Conservation (phyloP, 2,888 invertebrate genomes). For the Xestia xanthographa region DNA sequence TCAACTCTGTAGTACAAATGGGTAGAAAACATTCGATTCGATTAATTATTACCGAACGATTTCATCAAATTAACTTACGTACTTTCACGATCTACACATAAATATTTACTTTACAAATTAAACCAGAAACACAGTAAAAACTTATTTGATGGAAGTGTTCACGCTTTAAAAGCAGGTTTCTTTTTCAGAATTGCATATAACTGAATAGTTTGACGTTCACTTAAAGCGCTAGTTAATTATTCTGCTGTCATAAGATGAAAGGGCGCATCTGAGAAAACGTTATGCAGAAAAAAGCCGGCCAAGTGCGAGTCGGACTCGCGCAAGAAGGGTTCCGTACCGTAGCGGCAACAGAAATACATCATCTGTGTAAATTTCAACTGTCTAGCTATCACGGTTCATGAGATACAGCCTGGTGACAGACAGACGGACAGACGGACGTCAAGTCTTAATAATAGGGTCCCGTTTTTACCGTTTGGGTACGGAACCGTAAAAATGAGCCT, state of each 20-base stretch:
- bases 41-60: constrained; percentile 14
- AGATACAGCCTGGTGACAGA: too few species aligned
- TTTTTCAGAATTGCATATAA: not conserved
- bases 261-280: not conserved
- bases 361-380: too few species aligned
- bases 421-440: too few species aligned
- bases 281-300: not conserved
- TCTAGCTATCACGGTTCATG: too few species aligned
- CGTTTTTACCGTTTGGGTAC: too few species aligned
- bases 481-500: too few species aligned
- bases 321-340: too few species aligned
- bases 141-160: constrained; percentile 1
- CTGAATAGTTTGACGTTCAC: not conserved
- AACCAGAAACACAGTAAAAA: not conserved
- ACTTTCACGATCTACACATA: constrained; percentile 33
- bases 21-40: constrained; percentile 5
- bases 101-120: constrained; percentile 27
- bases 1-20: not conserved
- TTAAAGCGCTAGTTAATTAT: not conserved
- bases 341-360: too few species aligned
- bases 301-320: too few species aligned
- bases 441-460: too few species aligned
- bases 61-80: constrained; percentile 19
- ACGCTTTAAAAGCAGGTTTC: not conserved
- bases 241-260: not conserved